Percentiles rank a stretch among this genome's conserved stretches.
Conservation (phyloP, 92 coral and sea anemone genomes). For the Paragorgia papillata region DNA sequence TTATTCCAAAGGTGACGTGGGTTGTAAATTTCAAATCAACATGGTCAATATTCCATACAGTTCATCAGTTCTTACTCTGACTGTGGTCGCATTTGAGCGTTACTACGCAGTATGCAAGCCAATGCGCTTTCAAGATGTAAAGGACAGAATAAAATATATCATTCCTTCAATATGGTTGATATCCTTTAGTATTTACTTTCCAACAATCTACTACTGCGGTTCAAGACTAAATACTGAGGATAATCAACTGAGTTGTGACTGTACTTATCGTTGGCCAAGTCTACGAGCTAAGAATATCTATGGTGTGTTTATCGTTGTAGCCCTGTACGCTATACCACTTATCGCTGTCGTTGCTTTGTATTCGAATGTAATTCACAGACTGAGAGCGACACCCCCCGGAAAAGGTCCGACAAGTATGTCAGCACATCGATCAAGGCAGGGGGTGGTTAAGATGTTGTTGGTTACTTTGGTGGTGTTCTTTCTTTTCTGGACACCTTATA, state of each 20-base stretch:
- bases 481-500: slow-evolving; percentile 34
- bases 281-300: slow-evolving; percentile 25
- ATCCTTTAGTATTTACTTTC: slow-evolving; percentile 11
- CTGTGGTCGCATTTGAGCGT: slow-evolving; percentile 11
- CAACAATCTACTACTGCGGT: slow-evolving; percentile 35
- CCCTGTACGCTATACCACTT: slow-evolving; percentile 60
- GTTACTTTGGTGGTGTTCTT: slow-evolving; percentile 24
- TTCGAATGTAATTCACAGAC: slow-evolving; percentile 50
- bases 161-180: slow-evolving; percentile 36
- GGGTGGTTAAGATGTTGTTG: slow-evolving; percentile 38
- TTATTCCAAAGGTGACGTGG: slow-evolving; percentile 38
- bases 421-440: slow-evolving; percentile 15
- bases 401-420: slow-evolving; percentile 3
- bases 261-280: slow-evolving; percentile 44
- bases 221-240: neutral
- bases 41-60: slow-evolving; percentile 38
- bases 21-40: slow-evolving; percentile 41
- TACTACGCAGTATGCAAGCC: slow-evolving; percentile 38
- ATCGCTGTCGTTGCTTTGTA: slow-evolving; percentile 52
- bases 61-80: slow-evolving; percentile 21
- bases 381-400: slow-evolving; percentile 41
- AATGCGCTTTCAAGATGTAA: slow-evolving; percentile 2
- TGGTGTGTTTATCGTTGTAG: slow-evolving; percentile 29
- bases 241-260: slow-evolving; percentile 36
- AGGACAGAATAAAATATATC: slow-evolving; percentile 18